Conservation (phyloP, 1,140 invertebrate genomes). For the Holotrichia oblita region DNA sequence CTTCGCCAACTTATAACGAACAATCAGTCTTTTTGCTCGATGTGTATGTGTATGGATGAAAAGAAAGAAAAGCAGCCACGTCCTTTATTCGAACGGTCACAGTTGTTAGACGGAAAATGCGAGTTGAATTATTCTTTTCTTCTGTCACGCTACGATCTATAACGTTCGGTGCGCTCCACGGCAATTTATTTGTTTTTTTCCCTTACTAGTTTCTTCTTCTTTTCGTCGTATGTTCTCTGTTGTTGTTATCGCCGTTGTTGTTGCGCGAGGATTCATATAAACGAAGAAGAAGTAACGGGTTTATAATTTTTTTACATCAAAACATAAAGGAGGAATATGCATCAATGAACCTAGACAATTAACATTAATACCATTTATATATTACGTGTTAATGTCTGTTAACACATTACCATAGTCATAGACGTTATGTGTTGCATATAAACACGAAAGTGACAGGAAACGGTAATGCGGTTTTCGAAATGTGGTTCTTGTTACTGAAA, state of each 20-base stretch:
- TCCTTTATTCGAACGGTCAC: constrained; percentile 11
- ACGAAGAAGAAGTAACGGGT: too few relatives aligned
- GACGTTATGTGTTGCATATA: not conserved
- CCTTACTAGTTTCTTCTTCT: not conserved
- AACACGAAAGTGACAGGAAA: not conserved
- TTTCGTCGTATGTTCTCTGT: not conserved
- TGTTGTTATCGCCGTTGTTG: not conserved
- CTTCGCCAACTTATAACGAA: too few relatives aligned
- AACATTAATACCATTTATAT: too few relatives aligned
- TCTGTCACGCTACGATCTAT: constrained; percentile 1
- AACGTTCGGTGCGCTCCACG: constrained; percentile 2
- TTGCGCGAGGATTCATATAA: too few relatives aligned
- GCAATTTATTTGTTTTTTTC: not conserved
- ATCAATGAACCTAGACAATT: too few relatives aligned
- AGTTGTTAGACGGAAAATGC: constrained; percentile 12
- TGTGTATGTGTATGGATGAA: not conserved
- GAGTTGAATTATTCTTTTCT: constrained; percentile 8
- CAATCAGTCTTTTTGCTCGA: not conserved
- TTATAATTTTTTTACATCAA: too few relatives aligned
- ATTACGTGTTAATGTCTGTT: not conserved
- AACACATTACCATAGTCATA: not conserved
- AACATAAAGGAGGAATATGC: too few relatives aligned
- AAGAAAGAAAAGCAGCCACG: not conserved
- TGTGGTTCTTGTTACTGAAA: constrained; percentile 6
- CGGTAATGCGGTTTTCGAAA: constrained; percentile 11